These are phyloP conservation scores for Tamias sibiricus DNA, from an alignment of 2,113 vertebrate species.

Conservation along the genomic window DNA sequence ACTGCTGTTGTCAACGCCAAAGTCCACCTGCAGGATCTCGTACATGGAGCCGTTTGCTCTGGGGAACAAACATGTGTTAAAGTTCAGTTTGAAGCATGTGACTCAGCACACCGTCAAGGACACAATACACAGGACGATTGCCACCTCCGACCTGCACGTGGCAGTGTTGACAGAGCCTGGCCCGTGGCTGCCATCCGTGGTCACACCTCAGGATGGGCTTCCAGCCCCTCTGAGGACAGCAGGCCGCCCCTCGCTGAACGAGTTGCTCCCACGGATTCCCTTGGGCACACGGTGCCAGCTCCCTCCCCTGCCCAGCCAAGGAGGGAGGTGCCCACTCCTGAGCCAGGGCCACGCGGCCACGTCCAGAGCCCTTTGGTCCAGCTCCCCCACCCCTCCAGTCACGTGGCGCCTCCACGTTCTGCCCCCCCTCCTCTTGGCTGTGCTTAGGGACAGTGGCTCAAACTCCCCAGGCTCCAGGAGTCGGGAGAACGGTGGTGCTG, in stretches of 20 bases:
- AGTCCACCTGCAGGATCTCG: constrained; percentile 96
- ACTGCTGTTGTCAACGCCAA: constrained; percentile 93
- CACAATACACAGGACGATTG: background rate
- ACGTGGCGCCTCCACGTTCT: too few species aligned
- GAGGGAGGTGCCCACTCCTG: background rate
- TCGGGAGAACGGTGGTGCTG: too few species aligned
- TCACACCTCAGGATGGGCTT: background rate
- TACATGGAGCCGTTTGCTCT: constrained; percentile 91
- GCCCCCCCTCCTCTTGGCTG: too few species aligned
- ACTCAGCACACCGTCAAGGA: background rate
- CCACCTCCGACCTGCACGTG: background rate
- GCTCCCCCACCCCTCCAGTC: rapidly evolving
- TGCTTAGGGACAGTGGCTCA: too few species aligned
- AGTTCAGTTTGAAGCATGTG: background rate
- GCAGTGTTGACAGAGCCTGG: background rate
- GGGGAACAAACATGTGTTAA: background rate
- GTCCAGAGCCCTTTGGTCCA: rapidly evolving
- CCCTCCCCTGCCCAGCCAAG: background rate
- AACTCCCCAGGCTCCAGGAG: too few species aligned
- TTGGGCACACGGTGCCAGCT: background rate
- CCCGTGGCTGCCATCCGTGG: background rate
- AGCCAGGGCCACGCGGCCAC: rapidly evolving
- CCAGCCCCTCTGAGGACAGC: background rate
- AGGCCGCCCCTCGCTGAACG: background rate
- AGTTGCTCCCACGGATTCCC: background rate